Conservation (phyloP, 2,888 invertebrate genomes). For the Trissoscelio sp. region DNA sequence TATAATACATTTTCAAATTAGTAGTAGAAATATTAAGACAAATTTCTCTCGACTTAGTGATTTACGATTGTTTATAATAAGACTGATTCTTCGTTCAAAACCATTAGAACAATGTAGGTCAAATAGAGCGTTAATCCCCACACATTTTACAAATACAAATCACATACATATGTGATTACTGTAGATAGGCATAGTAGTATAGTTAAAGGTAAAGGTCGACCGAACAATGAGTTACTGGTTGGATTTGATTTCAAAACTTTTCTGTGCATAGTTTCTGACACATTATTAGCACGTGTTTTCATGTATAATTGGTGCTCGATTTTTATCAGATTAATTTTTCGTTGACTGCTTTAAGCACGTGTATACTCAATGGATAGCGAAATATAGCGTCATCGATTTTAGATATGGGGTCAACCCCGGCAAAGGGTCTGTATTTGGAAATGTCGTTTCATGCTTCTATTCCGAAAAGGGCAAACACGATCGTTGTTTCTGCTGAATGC, state of each 20-base stretch:
- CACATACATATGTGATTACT: conserved; percentile 39
- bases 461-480: conserved; percentile 38
- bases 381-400: conserved; percentile 60
- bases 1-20: too few species aligned
- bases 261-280: conserved; percentile 2
- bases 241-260: conserved; percentile 31
- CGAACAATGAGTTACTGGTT: conserved; percentile 36
- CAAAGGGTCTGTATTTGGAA: conserved; percentile 45
- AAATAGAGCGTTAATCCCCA: conserved; percentile 34
- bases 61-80: conserved; percentile 18
- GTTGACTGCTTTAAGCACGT: conserved; percentile 8
- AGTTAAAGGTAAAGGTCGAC: conserved; percentile 61
- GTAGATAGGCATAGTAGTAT: conserved; percentile 36
- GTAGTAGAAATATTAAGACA: background rate
- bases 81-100: conserved; percentile 7
- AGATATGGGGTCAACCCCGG: conserved; percentile 43
- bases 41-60: background rate
- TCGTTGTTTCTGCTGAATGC: conserved; percentile 41
- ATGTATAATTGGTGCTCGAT: conserved; percentile 3
- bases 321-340: background rate
- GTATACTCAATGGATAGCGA: conserved; percentile 11
- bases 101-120: conserved; percentile 35
- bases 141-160: conserved; percentile 33
- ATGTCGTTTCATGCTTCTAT: conserved; percentile 28
- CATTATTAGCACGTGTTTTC: conserved; percentile 22